These are phyloP conservation scores for Macquaria australasica DNA, from an alignment of 2,113 vertebrate genomes.

Conservation along the genomic window DNA sequence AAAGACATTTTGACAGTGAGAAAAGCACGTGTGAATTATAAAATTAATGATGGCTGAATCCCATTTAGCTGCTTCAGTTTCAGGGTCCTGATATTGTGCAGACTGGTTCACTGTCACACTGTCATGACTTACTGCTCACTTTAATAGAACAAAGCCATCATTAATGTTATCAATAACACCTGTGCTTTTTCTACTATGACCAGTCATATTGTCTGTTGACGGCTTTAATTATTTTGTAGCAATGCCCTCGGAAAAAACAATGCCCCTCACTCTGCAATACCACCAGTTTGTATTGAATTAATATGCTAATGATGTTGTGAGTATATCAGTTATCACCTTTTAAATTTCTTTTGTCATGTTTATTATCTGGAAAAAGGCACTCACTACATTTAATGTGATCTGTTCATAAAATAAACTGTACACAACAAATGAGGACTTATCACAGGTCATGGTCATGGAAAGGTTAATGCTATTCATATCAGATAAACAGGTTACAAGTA, in stretches of 20 bases:
- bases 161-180: background rate
- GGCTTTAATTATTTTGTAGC: background rate
- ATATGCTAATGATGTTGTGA: background rate
- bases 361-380: slow-evolving; percentile 83
- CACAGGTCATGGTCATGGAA: slow-evolving; percentile 63
- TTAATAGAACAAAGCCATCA: background rate
- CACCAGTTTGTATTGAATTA: background rate
- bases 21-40: background rate
- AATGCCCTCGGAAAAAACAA: background rate
- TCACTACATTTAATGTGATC: slow-evolving; percentile 81
- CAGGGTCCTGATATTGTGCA: background rate
- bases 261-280: background rate
- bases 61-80: background rate
- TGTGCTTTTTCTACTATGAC: background rate
- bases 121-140: background rate
- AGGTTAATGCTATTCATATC: slow-evolving; percentile 25
- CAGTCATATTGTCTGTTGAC: background rate
- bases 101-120: background rate
- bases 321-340: background rate
- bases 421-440: slow-evolving; percentile 62
- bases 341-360: slow-evolving; percentile 58
- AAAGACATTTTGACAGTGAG: background rate
- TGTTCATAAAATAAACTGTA: slow-evolving; percentile 69
- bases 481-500: slow-evolving; percentile 39
- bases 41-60: background rate